These are phyloP conservation scores for Dipodomys stephensi DNA, from an alignment of 2,113 vertebrate species.

Conservation along the genomic window DNA sequence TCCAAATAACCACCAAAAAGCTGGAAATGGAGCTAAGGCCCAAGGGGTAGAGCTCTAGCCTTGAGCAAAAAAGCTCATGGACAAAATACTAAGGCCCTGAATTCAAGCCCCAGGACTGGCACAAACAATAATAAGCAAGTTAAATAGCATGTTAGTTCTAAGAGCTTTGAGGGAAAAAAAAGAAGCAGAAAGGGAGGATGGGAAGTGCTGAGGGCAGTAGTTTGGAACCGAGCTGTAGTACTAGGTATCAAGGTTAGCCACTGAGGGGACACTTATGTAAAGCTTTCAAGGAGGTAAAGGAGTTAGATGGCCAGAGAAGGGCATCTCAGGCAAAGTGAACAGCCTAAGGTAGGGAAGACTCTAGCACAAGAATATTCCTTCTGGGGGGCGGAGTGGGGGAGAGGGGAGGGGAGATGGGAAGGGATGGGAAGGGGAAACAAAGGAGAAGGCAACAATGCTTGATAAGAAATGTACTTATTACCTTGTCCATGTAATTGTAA, in stretches of 20 bases:
- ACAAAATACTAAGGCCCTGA: too few relatives aligned
- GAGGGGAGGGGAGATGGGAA: too few relatives aligned
- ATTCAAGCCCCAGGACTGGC: too few relatives aligned
- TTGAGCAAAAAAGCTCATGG: too few relatives aligned
- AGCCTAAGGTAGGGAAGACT: not conserved
- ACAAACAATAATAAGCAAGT: not conserved
- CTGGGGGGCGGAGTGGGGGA: not conserved
- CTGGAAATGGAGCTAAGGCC: too few relatives aligned
- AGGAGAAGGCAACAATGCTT: too few relatives aligned
- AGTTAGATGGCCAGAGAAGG: not conserved
- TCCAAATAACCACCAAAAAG: too few relatives aligned
- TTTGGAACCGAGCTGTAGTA: not conserved
- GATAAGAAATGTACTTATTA: too few relatives aligned
- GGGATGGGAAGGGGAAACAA: too few relatives aligned
- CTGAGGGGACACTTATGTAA: slow-evolving; percentile 10
- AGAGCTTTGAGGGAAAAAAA: not conserved
- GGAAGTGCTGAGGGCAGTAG: not conserved
- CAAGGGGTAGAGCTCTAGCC: too few relatives aligned
- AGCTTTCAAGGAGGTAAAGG: slow-evolving; percentile 28
- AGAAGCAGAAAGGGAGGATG: not conserved
- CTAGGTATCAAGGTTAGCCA: not conserved
- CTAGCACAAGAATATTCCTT: slow-evolving; percentile 1
- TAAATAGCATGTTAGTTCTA: slow-evolving; percentile 8
- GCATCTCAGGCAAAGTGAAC: not conserved
- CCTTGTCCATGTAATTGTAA: too few relatives aligned